phyloP scores from a whole-genome alignment of 2,797 vertebrate genomes.

The Lerista edwardsae region DNA sequence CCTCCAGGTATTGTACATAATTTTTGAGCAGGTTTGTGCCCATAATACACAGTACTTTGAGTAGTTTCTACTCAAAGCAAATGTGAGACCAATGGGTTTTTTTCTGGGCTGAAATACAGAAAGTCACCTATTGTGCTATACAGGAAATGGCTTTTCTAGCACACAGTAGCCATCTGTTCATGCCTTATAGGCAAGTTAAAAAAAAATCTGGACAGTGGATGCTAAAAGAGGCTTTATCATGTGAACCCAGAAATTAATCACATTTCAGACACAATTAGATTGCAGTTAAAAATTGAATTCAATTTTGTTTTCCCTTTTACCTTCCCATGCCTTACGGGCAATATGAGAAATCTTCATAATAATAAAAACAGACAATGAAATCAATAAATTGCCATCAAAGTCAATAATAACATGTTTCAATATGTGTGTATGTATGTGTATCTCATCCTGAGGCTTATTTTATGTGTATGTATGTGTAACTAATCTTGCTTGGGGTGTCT shows the following conservation, averaged over 20 bases:
- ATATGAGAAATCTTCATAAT: background rate
- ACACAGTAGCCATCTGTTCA: conserved; percentile 18
- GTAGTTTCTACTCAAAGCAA: background rate
- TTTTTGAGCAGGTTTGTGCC: background rate
- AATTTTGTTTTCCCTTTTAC: background rate
- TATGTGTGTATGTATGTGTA: no score
- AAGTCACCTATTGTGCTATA: conserved; percentile 11
- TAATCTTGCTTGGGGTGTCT: background rate
- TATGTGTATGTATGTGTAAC: no score
- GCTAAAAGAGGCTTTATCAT: conserved; percentile 29
- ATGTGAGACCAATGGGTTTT: background rate
- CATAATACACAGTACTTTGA: no score
- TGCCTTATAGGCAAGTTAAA: conserved; percentile 27
- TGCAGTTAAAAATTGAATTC: background rate
- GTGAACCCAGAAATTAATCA: conserved; percentile 47
- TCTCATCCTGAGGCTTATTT: no score
- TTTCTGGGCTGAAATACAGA: background rate
- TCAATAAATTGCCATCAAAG: background rate
- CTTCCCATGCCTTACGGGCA: background rate
- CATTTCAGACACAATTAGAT: conserved; percentile 34
- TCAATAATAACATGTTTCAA: background rate
- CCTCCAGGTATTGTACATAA: no score
- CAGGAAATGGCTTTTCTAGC: conserved; percentile 17
- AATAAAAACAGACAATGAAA: background rate
- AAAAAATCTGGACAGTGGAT: conserved; percentile 2